Base-by-base conservation (phyloP, 2,888 invertebrate species). In the Calameuta filiformis region DNA sequence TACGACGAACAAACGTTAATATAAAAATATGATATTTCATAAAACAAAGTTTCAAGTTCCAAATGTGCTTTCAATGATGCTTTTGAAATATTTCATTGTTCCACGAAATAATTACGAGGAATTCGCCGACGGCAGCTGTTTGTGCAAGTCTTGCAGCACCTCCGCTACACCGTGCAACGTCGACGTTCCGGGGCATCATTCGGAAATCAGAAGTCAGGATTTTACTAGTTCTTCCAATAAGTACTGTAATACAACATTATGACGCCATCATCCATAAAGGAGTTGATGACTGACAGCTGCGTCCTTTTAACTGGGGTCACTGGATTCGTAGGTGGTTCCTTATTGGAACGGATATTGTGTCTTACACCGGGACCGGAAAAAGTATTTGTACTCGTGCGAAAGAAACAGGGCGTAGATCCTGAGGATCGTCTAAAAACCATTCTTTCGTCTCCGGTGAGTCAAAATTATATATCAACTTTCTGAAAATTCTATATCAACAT, bases 301-400 rank as follows among this genome's bases (percentile, higher is more conserved):
- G 74, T 84, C 6, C 80, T 84, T 56, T 69, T 87, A 12, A 86
- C 87, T 68, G 86, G 87, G 11, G 85, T 78, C 9, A 86, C 87
- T 30, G 87, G 87, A 35, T 86, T 86, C 73, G 81, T 87, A n/a
- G 87, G 86, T 56, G 85, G 85, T 12, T 80, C 83, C 11, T 69
- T 87, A 3, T 77, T 87, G 68, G 85, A 86, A 75, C 77, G 87
- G 69, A 83, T 87, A 34, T 79, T 85, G 34, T 69, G 80, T 12
- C 76, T 85, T 11, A 81, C 81, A 73, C 86, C 86, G 68, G 85
- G 85, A 73, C 87, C 87, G 11, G 77, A 79, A 37, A 81, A 75
- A 33, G 75, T 87, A 35, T 85, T 79, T 76, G 82, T 86, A 1
- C 81, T 87, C 11, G 82, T 87, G 3, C 80, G 87, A 9, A 75